These are phyloP conservation scores for Delphinapterus leucas DNA, from an alignment of 2,113 vertebrate genomes.

Conservation along the genomic window DNA sequence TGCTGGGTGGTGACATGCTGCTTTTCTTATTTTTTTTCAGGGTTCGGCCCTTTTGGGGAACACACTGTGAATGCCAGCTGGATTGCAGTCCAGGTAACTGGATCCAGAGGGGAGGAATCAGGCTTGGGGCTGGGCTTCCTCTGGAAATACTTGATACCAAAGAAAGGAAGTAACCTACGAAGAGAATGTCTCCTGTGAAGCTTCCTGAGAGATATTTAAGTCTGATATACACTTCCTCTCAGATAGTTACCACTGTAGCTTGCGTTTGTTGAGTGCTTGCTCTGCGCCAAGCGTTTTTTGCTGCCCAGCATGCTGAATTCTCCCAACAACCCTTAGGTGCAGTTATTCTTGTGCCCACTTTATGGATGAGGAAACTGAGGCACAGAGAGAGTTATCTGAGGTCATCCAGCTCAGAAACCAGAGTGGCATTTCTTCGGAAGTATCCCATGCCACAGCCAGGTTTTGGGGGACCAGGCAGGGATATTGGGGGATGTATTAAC, in stretches of 20 bases:
- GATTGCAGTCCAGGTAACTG: constrained; percentile 87
- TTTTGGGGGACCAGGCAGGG: too few relatives aligned
- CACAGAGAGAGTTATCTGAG: background rate
- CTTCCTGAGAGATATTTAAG: background rate
- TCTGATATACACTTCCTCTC: rapidly evolving
- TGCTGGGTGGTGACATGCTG: background rate
- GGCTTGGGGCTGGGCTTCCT: background rate
- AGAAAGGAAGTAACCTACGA: background rate
- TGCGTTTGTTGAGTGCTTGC: rapidly evolving
- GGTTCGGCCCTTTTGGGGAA: constrained; percentile 87
- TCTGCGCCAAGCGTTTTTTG: background rate
- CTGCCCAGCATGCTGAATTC: background rate
- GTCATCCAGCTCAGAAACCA: background rate
- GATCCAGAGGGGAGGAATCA: background rate
- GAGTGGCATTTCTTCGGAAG: background rate
- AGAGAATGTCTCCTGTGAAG: background rate
- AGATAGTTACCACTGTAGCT: rapidly evolving
- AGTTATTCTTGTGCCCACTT: background rate
- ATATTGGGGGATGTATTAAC: background rate
- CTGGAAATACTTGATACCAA: background rate
- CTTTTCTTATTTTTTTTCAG: constrained; percentile 73
- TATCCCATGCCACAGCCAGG: too few relatives aligned
- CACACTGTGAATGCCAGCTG: constrained; percentile 87
- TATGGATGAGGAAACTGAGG: background rate
- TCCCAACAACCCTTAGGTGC: background rate